Evolutionary conservation across 1,140 invertebrate genomes (phyloP), one percentile per base, ranked within the genome.

Genomic region (Atta texana): DNA sequence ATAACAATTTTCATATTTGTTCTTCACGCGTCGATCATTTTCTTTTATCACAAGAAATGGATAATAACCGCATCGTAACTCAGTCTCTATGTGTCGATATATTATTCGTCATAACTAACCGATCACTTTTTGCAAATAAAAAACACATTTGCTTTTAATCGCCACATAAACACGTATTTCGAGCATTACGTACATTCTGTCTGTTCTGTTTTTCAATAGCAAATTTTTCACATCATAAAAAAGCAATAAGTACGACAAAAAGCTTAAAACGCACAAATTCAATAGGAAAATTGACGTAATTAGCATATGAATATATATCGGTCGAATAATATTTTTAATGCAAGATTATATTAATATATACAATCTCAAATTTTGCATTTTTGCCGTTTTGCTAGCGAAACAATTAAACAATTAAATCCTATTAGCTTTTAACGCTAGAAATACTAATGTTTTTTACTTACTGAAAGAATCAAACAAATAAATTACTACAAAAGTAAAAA

Each of bases 91-190:
- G 14, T 61, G 21, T 76, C 21, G 21, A 61, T 44, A 76, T 61
- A 28, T 61, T 76, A 61, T 44, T 76, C n/a, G 72, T 24, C 24
- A 72, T 72, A 72, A 72, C 53, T 76, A 44, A 44, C 34, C 14
- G 16, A 14, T 8, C 31, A 61, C 34, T 61, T 61, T 76, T 61
- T 76, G 34, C 55, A 0, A 8, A 18, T 61, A 39, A 61, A 39
- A 61, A 76, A 44, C 21, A 76, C 31, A 21, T 76, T 76, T 76
- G 21, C 16, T 61, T 76, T 76, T 39, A 44, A 55, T 61, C n/a
- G 18, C 12, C 18, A 39, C 53, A 75, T 59, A 75, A 75, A 76
- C 14, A 76, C 31, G 5, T 4, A 39, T 39, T 16, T 76, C n/a
- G 3, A 59, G 31, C n/a, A 34, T 39, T 24, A 61, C 21, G 55